Conservation (phyloP, 2,888 invertebrate species). For the Hypselothyrea guttata region DNA sequence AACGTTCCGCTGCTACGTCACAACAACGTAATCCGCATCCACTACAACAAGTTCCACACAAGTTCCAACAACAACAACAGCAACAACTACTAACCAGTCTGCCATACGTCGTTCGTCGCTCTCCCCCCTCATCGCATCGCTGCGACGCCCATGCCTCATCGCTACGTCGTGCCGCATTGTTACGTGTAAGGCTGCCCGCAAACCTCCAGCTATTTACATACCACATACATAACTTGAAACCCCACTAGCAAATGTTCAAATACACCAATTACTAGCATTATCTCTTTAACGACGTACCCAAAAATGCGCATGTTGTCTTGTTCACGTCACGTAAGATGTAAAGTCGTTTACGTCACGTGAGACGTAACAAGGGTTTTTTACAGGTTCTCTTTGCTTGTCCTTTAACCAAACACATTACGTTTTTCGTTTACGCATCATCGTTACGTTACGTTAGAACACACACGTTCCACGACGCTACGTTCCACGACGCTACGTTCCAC, state of each 20-base stretch:
- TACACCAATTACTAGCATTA: conserved; percentile 4
- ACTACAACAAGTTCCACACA: too few species aligned
- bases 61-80: conserved; percentile 17
- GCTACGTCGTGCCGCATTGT: conserved; percentile 27
- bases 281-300: conserved; percentile 31
- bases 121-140: conserved; percentile 42
- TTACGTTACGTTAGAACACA: conserved; percentile 41
- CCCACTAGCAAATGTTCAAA: neutral
- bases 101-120: conserved; percentile 28
- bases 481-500: conserved; percentile 24
- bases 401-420: conserved; percentile 46
- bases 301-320: conserved; percentile 46
- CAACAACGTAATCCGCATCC: conserved; percentile 37
- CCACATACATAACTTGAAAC: conserved; percentile 4
- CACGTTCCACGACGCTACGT: conserved; percentile 19
- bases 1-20: conserved; percentile 30
- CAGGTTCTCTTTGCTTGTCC: conserved; percentile 38
- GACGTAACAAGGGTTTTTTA: conserved; percentile 16
- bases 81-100: conserved; percentile 29
- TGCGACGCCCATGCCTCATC: conserved; percentile 36
- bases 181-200: conserved; percentile 61
- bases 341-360: too few species aligned
- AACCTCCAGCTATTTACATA: conserved; percentile 46
- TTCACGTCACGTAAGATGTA: conserved; percentile 36
- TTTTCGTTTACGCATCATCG: conserved; percentile 49